A percentile compares a stretch with the other conserved stretches of the same genome.
Evolutionary conservation across 1,140 invertebrate genomes (phyloP).

Genomic region (Drosophila sp.): DNA sequence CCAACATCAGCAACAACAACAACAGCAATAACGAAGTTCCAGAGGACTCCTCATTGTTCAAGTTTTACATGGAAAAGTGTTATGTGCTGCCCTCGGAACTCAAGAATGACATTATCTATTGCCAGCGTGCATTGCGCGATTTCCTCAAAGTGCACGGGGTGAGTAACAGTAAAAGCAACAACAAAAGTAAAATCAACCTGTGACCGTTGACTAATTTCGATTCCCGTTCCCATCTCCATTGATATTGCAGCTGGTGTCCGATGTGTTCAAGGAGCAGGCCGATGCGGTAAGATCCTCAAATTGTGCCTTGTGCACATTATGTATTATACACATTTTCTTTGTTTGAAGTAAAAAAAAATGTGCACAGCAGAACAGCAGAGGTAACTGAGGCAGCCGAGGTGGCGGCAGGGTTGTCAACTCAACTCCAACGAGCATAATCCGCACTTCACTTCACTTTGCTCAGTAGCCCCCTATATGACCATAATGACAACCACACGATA

Average conservation of each 20-base stretch:
- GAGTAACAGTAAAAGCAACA: constrained; percentile 41
- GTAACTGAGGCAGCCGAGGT: background rate
- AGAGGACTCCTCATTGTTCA: constrained; percentile 47
- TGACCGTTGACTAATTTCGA: constrained; percentile 22
- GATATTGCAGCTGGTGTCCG: constrained; percentile 70
- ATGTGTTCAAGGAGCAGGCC: constrained; percentile 73
- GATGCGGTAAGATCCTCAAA: constrained; percentile 69
- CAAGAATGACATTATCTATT: constrained; percentile 81
- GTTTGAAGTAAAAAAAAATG: constrained; percentile 40
- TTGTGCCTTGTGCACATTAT: background rate
- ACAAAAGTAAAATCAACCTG: constrained; percentile 18
- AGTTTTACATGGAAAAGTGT: constrained; percentile 71
- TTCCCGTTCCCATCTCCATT: constrained; percentile 12
- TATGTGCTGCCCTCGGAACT: constrained; percentile 75
- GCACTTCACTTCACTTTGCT: background rate
- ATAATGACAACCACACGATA: background rate
- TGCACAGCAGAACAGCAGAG: constrained; percentile 12
- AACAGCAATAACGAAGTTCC: constrained; percentile 24
- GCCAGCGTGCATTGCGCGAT: constrained; percentile 75
- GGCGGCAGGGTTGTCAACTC: constrained; percentile 34
- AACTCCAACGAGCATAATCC: constrained; percentile 22
- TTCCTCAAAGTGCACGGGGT: constrained; percentile 82
- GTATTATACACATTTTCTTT: constrained; percentile 35
- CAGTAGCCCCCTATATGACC: background rate
- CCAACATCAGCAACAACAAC: constrained; percentile 11